Percentiles rank a stretch among this genome's conserved stretches.
These are phyloP conservation scores for Vireo altiloquus DNA, from an alignment of 2,113 vertebrate species.

Conservation along the genomic window DNA sequence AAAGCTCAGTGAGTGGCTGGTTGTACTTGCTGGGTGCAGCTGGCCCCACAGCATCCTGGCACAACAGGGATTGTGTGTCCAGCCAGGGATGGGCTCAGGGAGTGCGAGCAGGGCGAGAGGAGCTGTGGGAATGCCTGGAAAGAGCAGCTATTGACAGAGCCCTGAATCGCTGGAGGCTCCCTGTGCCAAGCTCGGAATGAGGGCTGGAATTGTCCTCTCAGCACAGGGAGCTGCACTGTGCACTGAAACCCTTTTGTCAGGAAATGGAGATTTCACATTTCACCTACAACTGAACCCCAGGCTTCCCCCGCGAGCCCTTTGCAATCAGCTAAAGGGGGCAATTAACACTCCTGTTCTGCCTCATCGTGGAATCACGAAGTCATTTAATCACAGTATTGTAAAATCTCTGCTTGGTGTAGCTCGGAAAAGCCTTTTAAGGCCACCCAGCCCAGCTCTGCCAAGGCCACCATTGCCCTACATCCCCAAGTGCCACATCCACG, in stretches of 20 bases:
- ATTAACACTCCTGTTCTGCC: background rate
- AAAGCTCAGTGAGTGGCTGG: rapidly evolving
- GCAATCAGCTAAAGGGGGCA: background rate
- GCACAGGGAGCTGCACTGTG: background rate
- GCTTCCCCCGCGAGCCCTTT: background rate
- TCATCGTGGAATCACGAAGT: rapidly evolving
- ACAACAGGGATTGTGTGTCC: background rate
- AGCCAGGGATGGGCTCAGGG: background rate
- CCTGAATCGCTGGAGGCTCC: background rate
- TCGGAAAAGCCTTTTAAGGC: background rate
- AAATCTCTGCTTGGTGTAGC: background rate
- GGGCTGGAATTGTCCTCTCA: background rate
- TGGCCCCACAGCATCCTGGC: background rate
- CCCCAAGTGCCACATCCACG: background rate
- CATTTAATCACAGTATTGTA: rapidly evolving
- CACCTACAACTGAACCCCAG: background rate
- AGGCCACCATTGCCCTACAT: background rate
- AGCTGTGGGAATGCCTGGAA: background rate
- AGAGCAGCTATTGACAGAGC: background rate
- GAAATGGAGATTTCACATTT: background rate
- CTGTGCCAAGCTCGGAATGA: background rate
- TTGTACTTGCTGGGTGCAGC: rapidly evolving
- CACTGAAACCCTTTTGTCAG: background rate
- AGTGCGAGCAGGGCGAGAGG: background rate
- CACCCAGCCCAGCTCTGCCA: background rate